phyloP scores from a whole-genome alignment of 2,113 vertebrate species.

The Synchiropus splendidus region DNA sequence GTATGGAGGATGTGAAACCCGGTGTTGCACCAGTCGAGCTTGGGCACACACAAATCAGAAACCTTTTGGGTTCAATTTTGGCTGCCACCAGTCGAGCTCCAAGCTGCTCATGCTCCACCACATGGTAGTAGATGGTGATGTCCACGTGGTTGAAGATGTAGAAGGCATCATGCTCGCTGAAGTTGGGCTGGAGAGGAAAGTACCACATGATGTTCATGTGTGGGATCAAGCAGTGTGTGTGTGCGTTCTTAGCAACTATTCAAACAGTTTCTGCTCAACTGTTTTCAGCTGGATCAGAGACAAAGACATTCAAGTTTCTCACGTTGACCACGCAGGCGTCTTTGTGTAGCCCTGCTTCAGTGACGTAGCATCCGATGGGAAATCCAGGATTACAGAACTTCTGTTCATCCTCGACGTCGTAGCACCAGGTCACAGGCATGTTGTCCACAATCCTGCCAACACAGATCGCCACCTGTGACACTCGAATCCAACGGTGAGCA shows the following conservation, averaged over 20 bases:
- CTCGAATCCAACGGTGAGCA: too few relatives aligned
- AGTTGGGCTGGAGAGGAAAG: constrained; percentile 71
- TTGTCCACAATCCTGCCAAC: constrained; percentile 91
- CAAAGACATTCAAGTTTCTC: constrained; percentile 38
- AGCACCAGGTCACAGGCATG: constrained; percentile 99
- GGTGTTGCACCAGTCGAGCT: too few relatives aligned
- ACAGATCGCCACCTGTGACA: not conserved
- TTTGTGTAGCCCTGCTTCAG: constrained; percentile 77
- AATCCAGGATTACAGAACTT: constrained; percentile 97
- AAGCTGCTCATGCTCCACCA: constrained; percentile 69
- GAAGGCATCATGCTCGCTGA: constrained; percentile 85
- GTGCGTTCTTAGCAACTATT: too few relatives aligned
- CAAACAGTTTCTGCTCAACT: constrained; percentile 2
- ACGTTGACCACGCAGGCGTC: constrained; percentile 96
- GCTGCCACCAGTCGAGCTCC: constrained; percentile 87
- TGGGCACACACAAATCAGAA: not conserved
- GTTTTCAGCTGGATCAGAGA: too few relatives aligned
- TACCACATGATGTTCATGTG: too few relatives aligned
- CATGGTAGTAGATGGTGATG: constrained; percentile 90
- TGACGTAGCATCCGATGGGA: constrained; percentile 90
- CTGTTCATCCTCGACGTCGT: constrained; percentile 86
- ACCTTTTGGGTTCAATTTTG: constrained; percentile 94
- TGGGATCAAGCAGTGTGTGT: too few relatives aligned
- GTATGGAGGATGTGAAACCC: constrained; percentile 1
- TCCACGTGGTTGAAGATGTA: constrained; percentile 97